A percentile compares a stretch with the other conserved stretches of the same genome.
Conservation (phyloP, 2,888 invertebrate species). For the Parnassius smintheus region DNA sequence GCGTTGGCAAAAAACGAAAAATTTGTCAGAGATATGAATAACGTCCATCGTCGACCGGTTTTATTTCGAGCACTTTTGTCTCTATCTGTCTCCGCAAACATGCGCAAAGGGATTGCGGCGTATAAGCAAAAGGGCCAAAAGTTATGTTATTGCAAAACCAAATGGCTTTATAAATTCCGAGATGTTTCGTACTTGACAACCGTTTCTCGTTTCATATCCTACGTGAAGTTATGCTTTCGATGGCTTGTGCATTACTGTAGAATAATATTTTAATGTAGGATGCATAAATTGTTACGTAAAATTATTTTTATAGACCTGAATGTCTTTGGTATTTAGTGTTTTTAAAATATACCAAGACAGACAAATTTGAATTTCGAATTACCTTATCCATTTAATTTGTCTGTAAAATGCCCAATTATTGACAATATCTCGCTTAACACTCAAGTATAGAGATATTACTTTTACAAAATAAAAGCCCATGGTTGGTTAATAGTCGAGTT, state of each 20-base stretch:
- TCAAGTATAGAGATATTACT: constrained; percentile 55
- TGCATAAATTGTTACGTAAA: constrained; percentile 34
- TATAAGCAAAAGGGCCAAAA: constrained; percentile 53
- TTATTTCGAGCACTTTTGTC: constrained; percentile 29
- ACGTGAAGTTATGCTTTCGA: constrained; percentile 52
- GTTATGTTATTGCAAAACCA: constrained; percentile 57
- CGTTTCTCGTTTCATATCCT: constrained; percentile 40
- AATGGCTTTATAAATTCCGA: constrained; percentile 57
- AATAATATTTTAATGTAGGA: constrained; percentile 11
- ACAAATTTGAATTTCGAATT: too few species aligned
- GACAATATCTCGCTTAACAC: constrained; percentile 47
- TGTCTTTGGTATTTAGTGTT: not conserved
- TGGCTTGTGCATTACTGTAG: constrained; percentile 16
- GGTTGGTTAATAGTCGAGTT: constrained; percentile 55
- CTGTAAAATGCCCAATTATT: constrained; percentile 19
- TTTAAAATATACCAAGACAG: too few species aligned
- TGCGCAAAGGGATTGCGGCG: constrained; percentile 35
- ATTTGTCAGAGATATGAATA: constrained; percentile 25
- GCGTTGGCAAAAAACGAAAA: constrained; percentile 24
- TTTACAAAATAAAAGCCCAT: constrained; percentile 56
- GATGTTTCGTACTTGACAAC: constrained; percentile 52
- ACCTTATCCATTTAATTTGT: too few species aligned
- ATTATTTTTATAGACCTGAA: constrained; percentile 1
- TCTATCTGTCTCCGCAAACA: constrained; percentile 27
- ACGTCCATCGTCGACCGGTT: constrained; percentile 25